These are phyloP conservation scores for Bruchidius siliquastri DNA, from an alignment of 2,888 invertebrate genomes.

Conservation along the genomic window DNA sequence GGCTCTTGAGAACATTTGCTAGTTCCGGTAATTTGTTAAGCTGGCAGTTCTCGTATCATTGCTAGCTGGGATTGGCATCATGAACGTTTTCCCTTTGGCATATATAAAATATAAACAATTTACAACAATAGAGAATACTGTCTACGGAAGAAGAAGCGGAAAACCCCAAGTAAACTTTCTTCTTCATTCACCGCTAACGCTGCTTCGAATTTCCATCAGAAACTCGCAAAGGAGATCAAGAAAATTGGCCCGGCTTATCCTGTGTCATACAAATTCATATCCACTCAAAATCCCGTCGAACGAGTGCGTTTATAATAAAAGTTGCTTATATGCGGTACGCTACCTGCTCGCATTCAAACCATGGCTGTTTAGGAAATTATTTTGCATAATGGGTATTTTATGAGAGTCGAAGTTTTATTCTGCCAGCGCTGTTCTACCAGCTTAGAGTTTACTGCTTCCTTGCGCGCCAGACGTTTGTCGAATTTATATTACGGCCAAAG, in stretches of 20 bases:
- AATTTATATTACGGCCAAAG: background rate
- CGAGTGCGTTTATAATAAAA: background rate
- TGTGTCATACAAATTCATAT: background rate
- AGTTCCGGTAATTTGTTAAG: background rate
- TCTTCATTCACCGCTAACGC: no score
- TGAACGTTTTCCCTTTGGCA: no score
- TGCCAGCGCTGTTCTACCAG: background rate
- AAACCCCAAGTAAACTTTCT: no score
- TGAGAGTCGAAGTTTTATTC: background rate
- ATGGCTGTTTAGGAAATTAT: background rate
- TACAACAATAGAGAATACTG: no score
- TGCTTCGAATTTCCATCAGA: no score
- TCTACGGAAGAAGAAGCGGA: no score
- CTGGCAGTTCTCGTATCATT: background rate
- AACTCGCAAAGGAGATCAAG: background rate
- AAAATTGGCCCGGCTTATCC: background rate
- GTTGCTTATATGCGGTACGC: background rate
- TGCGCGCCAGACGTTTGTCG: background rate
- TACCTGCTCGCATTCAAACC: background rate
- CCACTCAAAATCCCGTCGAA: background rate
- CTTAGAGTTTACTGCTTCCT: background rate
- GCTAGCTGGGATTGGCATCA: no score
- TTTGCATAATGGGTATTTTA: background rate
- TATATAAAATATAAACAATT: no score
- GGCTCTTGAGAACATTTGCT: background rate